Base-by-base conservation (phyloP, 2,797 vertebrate species). In the Psittacula echo region DNA sequence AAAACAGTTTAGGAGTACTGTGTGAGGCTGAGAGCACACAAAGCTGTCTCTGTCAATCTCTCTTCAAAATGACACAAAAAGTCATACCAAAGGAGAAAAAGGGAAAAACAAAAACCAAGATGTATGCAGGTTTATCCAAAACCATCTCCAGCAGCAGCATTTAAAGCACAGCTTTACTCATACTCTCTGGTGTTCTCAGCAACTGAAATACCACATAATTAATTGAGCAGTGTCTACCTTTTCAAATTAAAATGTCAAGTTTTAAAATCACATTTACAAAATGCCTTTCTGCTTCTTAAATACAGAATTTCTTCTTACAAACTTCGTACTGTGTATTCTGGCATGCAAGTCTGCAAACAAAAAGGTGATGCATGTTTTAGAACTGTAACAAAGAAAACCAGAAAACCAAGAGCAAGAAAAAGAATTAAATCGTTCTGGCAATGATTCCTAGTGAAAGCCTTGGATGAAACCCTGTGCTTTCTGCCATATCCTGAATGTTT, bases 241-340 rank as follows among this genome's bases (percentile, higher is more conserved):
- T 74, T 90, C 39, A 76, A 82, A 85, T 82, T 61, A 24, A 90
- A 89, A 87, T 77, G 77, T 73, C 73, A 91, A 9, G 53, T 37
- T 85, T 66, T 68, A 62, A 68, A 89, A 80, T 61, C 34, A n/a
- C 50, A 50, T 30, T 44, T 65, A 10, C 34, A 65, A 88, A 75
- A 77, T 84, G 47, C 30, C 53, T 93, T 53, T 26, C 53, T 29
- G 32, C 42, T 86, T 41, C 65, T 79, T 61, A 71, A 85, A 67
- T 39, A 62, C 3, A 29, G 48, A 58, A 58, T 84, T 91, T 77
- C 66, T 94, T 70, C n/a, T 41, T 42, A 71, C 27, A 16, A 42
- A 15, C 50, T 94, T 78, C 30, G 19, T 2, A 3, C 39, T 29
- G 15, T 0, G 0, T 56, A 64, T 29, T 78, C 58, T 4, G 32